Evolutionary conservation across 2,888 invertebrate genomes (phyloP).

Genomic region (Stenotaenia linearis): DNA sequence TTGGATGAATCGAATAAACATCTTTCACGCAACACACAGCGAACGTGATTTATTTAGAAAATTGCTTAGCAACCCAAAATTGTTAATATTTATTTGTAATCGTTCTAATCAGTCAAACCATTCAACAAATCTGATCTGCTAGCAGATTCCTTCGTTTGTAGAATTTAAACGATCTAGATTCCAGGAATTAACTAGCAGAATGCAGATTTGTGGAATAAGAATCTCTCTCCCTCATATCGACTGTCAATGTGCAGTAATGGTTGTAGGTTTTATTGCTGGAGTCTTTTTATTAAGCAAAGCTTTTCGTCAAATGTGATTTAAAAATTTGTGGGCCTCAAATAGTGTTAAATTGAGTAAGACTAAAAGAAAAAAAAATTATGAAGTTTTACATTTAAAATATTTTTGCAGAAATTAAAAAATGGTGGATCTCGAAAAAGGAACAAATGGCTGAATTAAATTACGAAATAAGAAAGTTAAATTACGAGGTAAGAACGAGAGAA

Average conservation of each 20-base stretch:
- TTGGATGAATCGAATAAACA: neutral
- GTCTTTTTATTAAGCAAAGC: neutral
- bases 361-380: neutral
- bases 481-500: neutral
- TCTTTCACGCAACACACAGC: neutral
- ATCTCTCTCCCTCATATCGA: neutral
- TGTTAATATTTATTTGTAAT: neutral
- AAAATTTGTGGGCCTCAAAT: neutral
- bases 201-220: constrained; percentile 14
- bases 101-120: neutral
- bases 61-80: neutral
- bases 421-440: neutral
- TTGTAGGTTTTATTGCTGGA: neutral
- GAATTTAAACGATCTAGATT: neutral
- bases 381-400: neutral
- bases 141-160: neutral
- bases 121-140: neutral
- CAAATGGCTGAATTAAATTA: neutral
- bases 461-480: neutral
- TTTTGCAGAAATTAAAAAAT: neutral
- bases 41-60: neutral
- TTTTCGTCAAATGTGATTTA: neutral
- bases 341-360: neutral
- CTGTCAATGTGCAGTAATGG: constrained; percentile 28
- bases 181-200: neutral